These are phyloP conservation scores for Myotis daubentonii DNA, from an alignment of 2,797 vertebrate genomes.

Conservation along the genomic window DNA sequence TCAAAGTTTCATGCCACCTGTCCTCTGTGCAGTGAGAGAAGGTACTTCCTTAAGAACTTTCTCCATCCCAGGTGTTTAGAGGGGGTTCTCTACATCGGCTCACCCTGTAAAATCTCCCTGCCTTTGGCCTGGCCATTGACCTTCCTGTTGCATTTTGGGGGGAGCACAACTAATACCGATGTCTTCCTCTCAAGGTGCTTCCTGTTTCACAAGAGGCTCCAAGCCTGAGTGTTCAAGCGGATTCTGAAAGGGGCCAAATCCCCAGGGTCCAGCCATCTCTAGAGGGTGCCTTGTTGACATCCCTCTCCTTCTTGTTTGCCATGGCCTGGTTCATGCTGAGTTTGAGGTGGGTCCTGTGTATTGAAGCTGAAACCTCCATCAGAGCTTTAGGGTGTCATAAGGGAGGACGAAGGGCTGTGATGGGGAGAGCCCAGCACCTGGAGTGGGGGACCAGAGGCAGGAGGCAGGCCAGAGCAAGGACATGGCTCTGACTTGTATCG, in stretches of 20 bases:
- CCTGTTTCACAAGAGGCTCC: neutral
- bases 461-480: neutral
- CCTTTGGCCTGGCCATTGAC: neutral
- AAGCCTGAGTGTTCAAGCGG: neutral
- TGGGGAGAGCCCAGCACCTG: neutral
- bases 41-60: neutral
- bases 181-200: neutral
- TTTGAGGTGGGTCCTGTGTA: neutral
- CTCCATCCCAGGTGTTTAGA: neutral
- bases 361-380: neutral
- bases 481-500: neutral
- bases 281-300: neutral
- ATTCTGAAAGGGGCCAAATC: neutral
- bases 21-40: neutral
- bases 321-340: neutral
- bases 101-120: neutral
- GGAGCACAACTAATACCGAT: neutral
- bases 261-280: neutral
- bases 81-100: neutral
- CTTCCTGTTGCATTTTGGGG: neutral
- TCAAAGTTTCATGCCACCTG: neutral
- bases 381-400: neutral
- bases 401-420: neutral
- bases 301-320: neutral
- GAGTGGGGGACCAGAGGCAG: neutral